Base-by-base conservation (phyloP, 2,888 invertebrate species). In the Lasioglossum pauxillum region DNA sequence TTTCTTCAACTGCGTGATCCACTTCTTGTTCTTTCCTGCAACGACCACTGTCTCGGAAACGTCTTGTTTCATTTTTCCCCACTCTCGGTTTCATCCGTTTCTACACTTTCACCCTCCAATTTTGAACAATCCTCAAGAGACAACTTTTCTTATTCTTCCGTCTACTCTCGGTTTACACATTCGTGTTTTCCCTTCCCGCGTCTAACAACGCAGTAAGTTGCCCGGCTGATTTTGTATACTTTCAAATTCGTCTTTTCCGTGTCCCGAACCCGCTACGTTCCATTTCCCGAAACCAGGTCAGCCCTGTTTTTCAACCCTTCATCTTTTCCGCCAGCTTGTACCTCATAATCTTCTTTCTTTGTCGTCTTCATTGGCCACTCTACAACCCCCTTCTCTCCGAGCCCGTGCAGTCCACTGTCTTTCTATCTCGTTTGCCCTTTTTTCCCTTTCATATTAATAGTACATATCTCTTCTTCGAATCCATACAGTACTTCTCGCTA, bases 1-100 rank as follows among this genome's bases (percentile, higher is more conserved):
- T 67, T 67, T 10, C 35, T 35, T 67, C 67, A 19, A 14, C 60
- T 64, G 60, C 67, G 67, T 35, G 67, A 67, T 67, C 67, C 35
- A 67, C 35, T 67, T 67, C 67, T 67, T 31, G 67, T 67, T 67
- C 67, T 67, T 35, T 35, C 35, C 16, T 31, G 7, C 67, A 31
- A 35, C 31, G 16, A 19, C 19, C 35, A 19, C 67, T 35, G 35
- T 31, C 27, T 60, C 53, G 53, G 53, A 53, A 53, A 5, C 60
- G 60, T 27, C 14, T 27, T 60, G 31, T 67, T 67, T 35, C 35
- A 35, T 67, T 67, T 35, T 10, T 31, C 60, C 8, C 5, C 60
- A 23, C 67, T 67, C 31, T 67, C 35, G 67, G 8, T 67, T 67
- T 67, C 67, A 8, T 67, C 35, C 7, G 67, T 35, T 31, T 67